phyloP scores from a whole-genome alignment of 2,888 invertebrate species.

The Geophilus truncorum region DNA sequence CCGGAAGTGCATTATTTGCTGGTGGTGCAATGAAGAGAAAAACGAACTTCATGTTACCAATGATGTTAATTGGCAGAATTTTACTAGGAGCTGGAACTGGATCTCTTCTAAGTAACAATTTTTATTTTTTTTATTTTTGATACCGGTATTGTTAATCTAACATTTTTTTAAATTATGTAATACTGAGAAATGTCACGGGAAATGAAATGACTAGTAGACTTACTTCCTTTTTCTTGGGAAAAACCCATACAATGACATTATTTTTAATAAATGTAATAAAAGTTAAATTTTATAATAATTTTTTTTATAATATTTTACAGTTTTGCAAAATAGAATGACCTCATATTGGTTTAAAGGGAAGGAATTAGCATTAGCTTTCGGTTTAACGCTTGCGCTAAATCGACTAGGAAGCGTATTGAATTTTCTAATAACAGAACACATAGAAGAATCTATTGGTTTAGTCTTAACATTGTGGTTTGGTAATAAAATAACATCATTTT shows the following conservation, averaged over 20 bases:
- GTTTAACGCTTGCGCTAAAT: slow-evolving; percentile 49
- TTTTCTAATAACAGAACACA: slow-evolving; percentile 47
- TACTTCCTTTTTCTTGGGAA: too few relatives aligned
- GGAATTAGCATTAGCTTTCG: slow-evolving; percentile 50
- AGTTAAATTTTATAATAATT: neutral
- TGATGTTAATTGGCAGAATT: slow-evolving; percentile 49
- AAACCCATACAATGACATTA: too few relatives aligned
- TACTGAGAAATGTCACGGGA: too few relatives aligned
- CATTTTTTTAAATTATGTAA: too few relatives aligned
- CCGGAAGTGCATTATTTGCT: slow-evolving; percentile 49
- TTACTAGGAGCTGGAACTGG: slow-evolving; percentile 51
- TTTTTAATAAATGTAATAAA: too few relatives aligned
- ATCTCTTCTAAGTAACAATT: slow-evolving; percentile 48
- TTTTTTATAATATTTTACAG: slow-evolving; percentile 41
- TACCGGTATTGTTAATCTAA: too few relatives aligned
- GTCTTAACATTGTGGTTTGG: slow-evolving; percentile 49
- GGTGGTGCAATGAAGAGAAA: slow-evolving; percentile 46
- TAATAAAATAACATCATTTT: slow-evolving; percentile 37
- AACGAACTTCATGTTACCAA: slow-evolving; percentile 46
- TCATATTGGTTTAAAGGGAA: slow-evolving; percentile 50
- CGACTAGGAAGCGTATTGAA: slow-evolving; percentile 50
- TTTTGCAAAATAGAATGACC: slow-evolving; percentile 50
- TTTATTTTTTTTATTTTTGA: too few relatives aligned
- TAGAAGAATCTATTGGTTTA: slow-evolving; percentile 45
- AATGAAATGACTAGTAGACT: too few relatives aligned